Evolutionary conservation across 2,797 vertebrate species (phyloP), one percentile per base, ranked within the genome.

Genomic region (Vultur gryphus): DNA sequence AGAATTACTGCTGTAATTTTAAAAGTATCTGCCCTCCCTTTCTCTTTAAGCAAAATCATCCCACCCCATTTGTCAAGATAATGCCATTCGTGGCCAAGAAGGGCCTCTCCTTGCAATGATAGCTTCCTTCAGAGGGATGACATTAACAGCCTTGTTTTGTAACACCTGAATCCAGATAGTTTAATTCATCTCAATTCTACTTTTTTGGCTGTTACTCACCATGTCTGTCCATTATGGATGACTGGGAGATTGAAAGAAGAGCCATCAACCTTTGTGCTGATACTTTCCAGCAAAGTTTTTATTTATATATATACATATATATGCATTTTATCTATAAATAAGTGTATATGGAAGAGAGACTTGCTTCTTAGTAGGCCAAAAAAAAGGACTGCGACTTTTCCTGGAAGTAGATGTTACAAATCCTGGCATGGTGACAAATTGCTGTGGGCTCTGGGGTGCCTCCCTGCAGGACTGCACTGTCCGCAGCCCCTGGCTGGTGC

Each of bases 1-100:
- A 73, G 78, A 96, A 96, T 93, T 92, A 93, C 39, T 78, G 73
- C 41, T 84, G 37, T 76, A 86, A 95, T 92, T 97, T 92, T 67
- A 76, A 75, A 91, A 89, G 59, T 58, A 55, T 44, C 37, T 70
- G 33, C 70, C 48, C 72, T 93, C 79, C 52, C 64, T 83, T 83
- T 94, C 72, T 81, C n/a, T 77, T 95, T 80, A 94, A 96, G 28
- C 33, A 83, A 84, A 91, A 88, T 84, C 70, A 89, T 78, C 64
- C 58, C 57, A 31, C 31, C 29, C 48, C 19, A 23, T 88, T 96
- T 91, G 64, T 72, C 65, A 87, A 82, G 76, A 29, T 67, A 84
- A 93, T 79, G 43, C 54, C 13, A 41, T 58, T 35, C 1, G 0
- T 52, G 48, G 37, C 52, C 84, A 61, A 57, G 73, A 80, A 89